A percentile compares a stretch with the other conserved stretches of the same genome.
Evolutionary conservation across 2,113 vertebrate species (phyloP).

Genomic region (Carassius carassius): DNA sequence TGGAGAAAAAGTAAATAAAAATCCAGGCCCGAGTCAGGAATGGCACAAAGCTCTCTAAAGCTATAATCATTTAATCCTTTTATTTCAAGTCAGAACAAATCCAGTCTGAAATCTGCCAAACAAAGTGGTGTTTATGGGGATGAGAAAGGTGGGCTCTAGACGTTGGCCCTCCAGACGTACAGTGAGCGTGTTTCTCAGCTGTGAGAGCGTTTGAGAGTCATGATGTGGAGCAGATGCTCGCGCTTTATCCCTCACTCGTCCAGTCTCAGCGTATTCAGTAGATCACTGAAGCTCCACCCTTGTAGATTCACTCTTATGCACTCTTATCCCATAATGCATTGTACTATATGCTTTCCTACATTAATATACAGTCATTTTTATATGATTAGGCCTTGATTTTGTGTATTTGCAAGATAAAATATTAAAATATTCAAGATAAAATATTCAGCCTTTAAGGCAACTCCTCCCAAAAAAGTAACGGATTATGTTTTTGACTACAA

Average conservation of each 20-base stretch:
- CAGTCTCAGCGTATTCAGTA: slow-evolving; percentile 27
- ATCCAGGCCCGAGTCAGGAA: slow-evolving; percentile 64
- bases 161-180: slow-evolving; percentile 65
- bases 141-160: slow-evolving; percentile 61
- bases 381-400: not conserved
- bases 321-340: slow-evolving; percentile 8
- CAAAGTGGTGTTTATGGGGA: slow-evolving; percentile 69
- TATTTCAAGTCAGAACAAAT: slow-evolving; percentile 70
- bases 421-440: too few relatives aligned
- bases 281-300: slow-evolving; percentile 9
- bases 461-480: too few relatives aligned
- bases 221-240: too few relatives aligned
- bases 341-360: not conserved
- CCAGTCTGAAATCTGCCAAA: slow-evolving; percentile 70
- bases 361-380: not conserved
- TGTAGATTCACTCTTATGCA: too few relatives aligned
- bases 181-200: slow-evolving; percentile 69
- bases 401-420: too few relatives aligned
- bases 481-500: too few relatives aligned
- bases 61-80: slow-evolving; percentile 77
- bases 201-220: slow-evolving; percentile 36
- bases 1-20: too few relatives aligned
- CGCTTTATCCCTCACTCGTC: too few relatives aligned
- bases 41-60: slow-evolving; percentile 66
- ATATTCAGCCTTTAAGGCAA: too few relatives aligned